Evolutionary conservation across 2,888 invertebrate genomes (phyloP), one percentile per base, ranked within the genome.

Genomic region (Chrysolina oricalcia): DNA sequence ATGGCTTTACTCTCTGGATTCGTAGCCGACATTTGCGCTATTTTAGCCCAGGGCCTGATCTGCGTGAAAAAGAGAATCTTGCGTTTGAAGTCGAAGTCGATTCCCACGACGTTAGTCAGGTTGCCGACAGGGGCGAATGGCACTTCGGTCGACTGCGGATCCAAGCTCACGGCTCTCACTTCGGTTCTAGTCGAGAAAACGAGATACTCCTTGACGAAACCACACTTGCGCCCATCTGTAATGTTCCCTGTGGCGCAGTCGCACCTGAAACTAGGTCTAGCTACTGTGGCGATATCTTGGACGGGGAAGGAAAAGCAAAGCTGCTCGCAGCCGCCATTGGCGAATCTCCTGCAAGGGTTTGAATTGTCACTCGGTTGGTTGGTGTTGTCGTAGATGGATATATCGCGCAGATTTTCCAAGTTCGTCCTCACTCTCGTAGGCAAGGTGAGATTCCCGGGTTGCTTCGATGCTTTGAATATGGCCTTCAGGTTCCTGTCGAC

Each of bases 121-220:
- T 97, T 97, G 0, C 91, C 93, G 43, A 97, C 91, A 0, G 98
- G 94, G 78, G 94, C 93, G 86, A 98, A 97, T 0, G 98, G 98
- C 1, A 95, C 90, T 71, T 92, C 94, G 0, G 95, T 96, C 0
- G 94, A 93, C 79, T 92, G 92, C 0, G 96, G 96, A 87, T 98
- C 96, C 40, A 99, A 89, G 83, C 95, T 94, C n/a, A 98, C 94
- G 0, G 96, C 95, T 46, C 97, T 91, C 69, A 99, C 96, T 90
- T 98, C 98, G 0, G 97, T 97, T 76, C 98, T 92, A 0, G 98
- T 98, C 0, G 97, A 95, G 86, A 98, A 98, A 0, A 99, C 95
- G 17, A 99, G 87, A 86, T 95, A 99, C 85, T 98, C 98, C 68
- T 95, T 93, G 0, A 96, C 94, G 4, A 92, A 93, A 78, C 94